phyloP scores from a whole-genome alignment of 2,797 vertebrate genomes.

The Tarsius wallacei region DNA sequence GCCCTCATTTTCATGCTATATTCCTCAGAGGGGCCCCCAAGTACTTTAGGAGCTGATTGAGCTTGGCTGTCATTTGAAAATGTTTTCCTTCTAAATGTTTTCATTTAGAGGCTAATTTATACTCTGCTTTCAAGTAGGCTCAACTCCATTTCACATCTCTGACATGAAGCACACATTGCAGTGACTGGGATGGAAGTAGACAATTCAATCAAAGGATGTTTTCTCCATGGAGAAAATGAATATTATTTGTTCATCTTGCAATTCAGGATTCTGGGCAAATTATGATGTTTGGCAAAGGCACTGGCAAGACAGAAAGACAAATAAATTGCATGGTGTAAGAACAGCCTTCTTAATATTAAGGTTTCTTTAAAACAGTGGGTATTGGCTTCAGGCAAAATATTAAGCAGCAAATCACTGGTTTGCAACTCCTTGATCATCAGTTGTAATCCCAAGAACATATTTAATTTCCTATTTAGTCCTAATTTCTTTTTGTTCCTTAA shows the following conservation, averaged over 20 bases:
- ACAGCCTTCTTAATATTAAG: conserved; percentile 77
- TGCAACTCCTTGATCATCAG: conserved; percentile 84
- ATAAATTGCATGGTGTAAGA: conserved; percentile 83
- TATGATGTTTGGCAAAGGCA: conserved; percentile 83
- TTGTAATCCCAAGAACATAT: conserved; percentile 85
- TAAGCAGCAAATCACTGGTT: conserved; percentile 83
- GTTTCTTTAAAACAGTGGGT: conserved; percentile 84
- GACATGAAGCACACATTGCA: conserved; percentile 47
- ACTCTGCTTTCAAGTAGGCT: conserved; percentile 77
- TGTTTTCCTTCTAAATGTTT: conserved; percentile 79
- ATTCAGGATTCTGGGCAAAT: conserved; percentile 82
- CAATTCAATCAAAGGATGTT: conserved; percentile 87
- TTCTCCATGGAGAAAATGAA: conserved; percentile 85
- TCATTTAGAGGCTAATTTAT: conserved; percentile 84
- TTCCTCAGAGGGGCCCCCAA: conserved; percentile 38
- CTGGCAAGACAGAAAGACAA: conserved; percentile 85
- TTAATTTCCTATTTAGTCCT: conserved; percentile 84
- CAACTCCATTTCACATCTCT: conserved; percentile 74
- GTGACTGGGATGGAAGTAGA: conserved; percentile 81
- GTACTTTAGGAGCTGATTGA: conserved; percentile 62
- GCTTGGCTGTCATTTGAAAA: conserved; percentile 79
- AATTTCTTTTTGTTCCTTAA: conserved; percentile 84
- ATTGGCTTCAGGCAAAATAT: conserved; percentile 85
- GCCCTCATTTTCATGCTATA: conserved; percentile 45
- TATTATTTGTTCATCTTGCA: conserved; percentile 86